A percentile compares a stretch with the other conserved stretches of the same genome.
These are phyloP conservation scores for Pinctada fucata DNA, from an alignment of 2,888 invertebrate species.

Conservation along the genomic window DNA sequence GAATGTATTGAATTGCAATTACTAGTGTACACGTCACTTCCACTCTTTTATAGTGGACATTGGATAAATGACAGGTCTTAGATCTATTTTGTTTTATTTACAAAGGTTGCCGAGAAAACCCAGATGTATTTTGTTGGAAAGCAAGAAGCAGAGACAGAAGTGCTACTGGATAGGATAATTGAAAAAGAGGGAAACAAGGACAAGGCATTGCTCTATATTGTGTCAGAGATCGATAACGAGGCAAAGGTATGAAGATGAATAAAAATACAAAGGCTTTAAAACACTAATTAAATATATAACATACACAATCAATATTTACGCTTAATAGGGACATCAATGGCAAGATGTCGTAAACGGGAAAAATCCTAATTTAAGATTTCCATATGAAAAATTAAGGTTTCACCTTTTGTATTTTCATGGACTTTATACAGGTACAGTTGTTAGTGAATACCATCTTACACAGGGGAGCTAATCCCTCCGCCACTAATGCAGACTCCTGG, in stretches of 20 bases:
- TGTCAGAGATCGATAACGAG: constrained; percentile 55
- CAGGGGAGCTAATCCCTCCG: constrained; percentile 65
- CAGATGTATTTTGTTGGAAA: constrained; percentile 59
- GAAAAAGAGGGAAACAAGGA: constrained; percentile 58
- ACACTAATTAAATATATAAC: no score
- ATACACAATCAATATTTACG: no score
- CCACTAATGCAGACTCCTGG: constrained; percentile 48
- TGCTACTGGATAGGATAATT: constrained; percentile 60
- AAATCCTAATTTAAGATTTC: no score
- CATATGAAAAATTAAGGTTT: no score
- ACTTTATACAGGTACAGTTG: constrained; percentile 54
- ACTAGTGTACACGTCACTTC: no score
- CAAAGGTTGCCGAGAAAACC: constrained; percentile 64
- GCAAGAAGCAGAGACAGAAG: constrained; percentile 68
- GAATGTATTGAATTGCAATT: no score
- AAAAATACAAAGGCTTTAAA: no score
- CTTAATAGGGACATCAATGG: no score
- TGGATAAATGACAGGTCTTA: no score
- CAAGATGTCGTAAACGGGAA: no score
- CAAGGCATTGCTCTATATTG: constrained; percentile 62
- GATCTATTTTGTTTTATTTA: neutral
- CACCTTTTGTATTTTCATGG: no score
- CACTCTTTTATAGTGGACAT: no score
- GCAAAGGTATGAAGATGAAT: constrained; percentile 40
- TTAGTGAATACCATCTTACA: constrained; percentile 63